These are phyloP conservation scores for Drosophila anceps DNA, from an alignment of 2,888 invertebrate genomes.

Conservation along the genomic window DNA sequence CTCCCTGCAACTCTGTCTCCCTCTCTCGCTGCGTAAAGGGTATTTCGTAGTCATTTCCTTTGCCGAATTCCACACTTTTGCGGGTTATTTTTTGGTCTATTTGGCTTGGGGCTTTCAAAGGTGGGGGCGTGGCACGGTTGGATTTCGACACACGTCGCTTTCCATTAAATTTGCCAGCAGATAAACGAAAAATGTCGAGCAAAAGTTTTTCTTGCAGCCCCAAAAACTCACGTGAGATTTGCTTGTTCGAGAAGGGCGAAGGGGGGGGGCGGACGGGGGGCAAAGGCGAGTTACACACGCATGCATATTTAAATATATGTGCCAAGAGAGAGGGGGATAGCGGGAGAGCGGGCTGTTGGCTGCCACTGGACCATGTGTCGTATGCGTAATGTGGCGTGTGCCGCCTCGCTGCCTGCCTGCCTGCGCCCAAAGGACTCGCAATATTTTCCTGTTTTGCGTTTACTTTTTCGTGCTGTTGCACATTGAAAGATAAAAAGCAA, in stretches of 20 bases:
- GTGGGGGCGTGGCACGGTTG: constrained; percentile 40
- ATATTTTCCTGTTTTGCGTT: constrained; percentile 34
- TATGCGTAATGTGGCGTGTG: constrained; percentile 72
- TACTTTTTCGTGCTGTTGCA: constrained; percentile 71
- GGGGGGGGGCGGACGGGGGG: not conserved
- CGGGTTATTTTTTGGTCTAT: constrained; percentile 7
- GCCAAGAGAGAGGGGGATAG: not conserved
- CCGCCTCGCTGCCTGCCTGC: no score
- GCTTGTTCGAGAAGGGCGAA: no score
- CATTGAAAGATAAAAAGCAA: constrained; percentile 76
- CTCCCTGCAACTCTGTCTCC: not conserved
- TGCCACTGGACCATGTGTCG: constrained; percentile 52
- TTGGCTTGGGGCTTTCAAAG: not conserved
- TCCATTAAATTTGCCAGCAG: constrained; percentile 75
- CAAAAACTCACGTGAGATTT: constrained; percentile 60
- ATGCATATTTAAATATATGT: constrained; percentile 33
- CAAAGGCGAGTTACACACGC: constrained; percentile 14
- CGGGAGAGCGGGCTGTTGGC: not conserved
- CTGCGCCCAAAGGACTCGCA: constrained; percentile 58
- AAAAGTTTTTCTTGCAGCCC: constrained; percentile 48
- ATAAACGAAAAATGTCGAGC: constrained; percentile 76
- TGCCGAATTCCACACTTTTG: constrained; percentile 9
- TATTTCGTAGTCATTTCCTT: constrained; percentile 11
- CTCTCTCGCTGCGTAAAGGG: not conserved
- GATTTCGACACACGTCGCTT: constrained; percentile 66